Evolutionary conservation across 1,140 invertebrate species (phyloP).

Genomic region (Papilio helenus): DNA sequence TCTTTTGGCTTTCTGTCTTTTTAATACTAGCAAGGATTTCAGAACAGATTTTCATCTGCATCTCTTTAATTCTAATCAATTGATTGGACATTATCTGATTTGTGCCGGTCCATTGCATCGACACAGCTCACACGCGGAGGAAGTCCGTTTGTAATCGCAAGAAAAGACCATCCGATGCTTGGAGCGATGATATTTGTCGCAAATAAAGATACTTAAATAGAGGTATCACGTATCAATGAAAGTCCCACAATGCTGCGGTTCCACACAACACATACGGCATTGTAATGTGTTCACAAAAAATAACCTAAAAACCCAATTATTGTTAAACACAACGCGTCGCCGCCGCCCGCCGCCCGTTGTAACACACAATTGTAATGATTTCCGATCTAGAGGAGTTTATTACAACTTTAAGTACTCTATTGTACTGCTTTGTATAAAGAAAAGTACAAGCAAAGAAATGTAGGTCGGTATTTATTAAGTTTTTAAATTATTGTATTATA

Average conservation of each 20-base stretch:
- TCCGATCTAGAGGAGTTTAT: conserved; percentile 6
- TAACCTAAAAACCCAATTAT: conserved; percentile 27
- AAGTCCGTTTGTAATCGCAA: neutral
- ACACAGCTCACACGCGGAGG: neutral
- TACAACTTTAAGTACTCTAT: conserved; percentile 3
- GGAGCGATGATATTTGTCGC: neutral
- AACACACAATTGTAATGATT: neutral
- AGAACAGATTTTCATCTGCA: neutral
- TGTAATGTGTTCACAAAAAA: conserved; percentile 1
- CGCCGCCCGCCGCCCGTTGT: neutral
- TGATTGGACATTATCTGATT: neutral
- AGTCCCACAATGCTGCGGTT: neutral
- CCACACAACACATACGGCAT: neutral
- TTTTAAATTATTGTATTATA: neutral
- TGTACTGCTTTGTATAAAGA: neutral
- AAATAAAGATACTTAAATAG: conserved; percentile 9
- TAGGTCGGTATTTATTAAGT: neutral
- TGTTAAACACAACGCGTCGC: neutral
- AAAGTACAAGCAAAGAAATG: neutral
- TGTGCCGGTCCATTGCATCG: neutral
- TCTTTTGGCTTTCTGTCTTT: neutral
- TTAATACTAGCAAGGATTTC: neutral
- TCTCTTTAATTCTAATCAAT: neutral
- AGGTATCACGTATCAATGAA: conserved; percentile 11
- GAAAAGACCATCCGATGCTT: neutral